Evolutionary conservation across 1,140 invertebrate genomes (phyloP).

Genomic region (Vollenhovia emeryi): DNA sequence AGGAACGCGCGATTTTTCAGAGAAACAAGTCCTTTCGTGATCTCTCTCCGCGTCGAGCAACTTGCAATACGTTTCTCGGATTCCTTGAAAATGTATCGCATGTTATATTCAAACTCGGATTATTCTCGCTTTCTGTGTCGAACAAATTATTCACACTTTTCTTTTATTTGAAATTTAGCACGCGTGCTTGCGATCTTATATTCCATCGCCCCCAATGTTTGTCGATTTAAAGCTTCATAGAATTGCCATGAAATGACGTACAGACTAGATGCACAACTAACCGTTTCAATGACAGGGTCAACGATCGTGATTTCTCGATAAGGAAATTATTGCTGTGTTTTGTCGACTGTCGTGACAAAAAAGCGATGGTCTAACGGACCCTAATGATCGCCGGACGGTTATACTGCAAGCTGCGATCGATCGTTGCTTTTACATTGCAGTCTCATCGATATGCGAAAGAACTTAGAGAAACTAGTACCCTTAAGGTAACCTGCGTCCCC

Average conservation of each 20-base stretch:
- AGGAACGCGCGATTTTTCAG: background rate
- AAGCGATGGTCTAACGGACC: constrained; percentile 48
- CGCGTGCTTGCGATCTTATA: background rate
- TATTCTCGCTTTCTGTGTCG: background rate
- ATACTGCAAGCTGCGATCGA: constrained; percentile 50
- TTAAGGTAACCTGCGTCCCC: constrained; percentile 62
- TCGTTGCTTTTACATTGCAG: constrained; percentile 24
- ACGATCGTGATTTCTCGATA: constrained; percentile 16
- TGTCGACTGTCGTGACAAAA: constrained; percentile 40
- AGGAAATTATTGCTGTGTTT: constrained; percentile 39
- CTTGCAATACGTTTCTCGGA: background rate
- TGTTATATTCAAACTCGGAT: background rate
- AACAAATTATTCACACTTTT: background rate
- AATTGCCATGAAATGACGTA: background rate
- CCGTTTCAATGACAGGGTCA: constrained; percentile 13
- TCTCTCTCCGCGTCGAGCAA: background rate
- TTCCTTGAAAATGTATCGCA: background rate
- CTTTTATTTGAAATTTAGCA: background rate
- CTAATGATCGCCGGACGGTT: constrained; percentile 51
- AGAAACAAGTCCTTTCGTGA: constrained; percentile 7
- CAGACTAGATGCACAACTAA: background rate
- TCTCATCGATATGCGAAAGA: constrained; percentile 29
- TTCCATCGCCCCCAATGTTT: background rate
- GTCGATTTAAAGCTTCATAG: background rate
- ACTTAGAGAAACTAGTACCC: constrained; percentile 25